Evolutionary conservation across 2,113 vertebrate species (phyloP), one percentile per base, ranked within the genome.

Genomic region (Fulica atra): DNA sequence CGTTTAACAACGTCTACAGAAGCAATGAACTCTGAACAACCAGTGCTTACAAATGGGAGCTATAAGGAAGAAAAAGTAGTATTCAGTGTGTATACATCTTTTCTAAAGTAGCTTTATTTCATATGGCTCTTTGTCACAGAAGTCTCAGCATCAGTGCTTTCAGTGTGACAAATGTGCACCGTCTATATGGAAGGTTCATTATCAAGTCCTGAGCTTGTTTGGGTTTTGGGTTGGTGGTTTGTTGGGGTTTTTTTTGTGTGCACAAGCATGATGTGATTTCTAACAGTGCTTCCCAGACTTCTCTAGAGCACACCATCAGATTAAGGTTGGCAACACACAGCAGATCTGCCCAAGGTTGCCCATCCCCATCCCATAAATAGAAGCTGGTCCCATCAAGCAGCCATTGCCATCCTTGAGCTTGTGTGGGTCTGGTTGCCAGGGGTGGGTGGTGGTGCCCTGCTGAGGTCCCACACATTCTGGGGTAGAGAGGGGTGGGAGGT

Each of bases 191-290:
- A 74, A 68, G 17, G 11, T 71, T 81, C 15, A 21, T 56, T 79
- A 24, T 26, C 8, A 79, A 17, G 13, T 35, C 53, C 11, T 28
- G 26, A 63, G 10, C 50, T 72, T 56, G 33, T 80, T n/a, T 61
- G 12, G 20, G 5, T 5, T 63, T 89, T 72, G 19, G 7, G 44
- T 57, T 60, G 10, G 11, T 28, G 2, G 0, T 0, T 2, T 46
- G 8, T 9, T 48, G 1, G 0, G 25, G 26, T 16, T 14, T 23
- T 59, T 42, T 31, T n/a, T n/a, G n/a, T 63, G 6, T 57, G 15
- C 28, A 46, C 36, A 77, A 44, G 59, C 1, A 1, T 7, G 17
- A 21, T 29, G 20, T 2, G 40, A 44, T 70, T 77, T 80, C 28
- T 63, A 89, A 16, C 68, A n/a, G 13, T 73, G n/a, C 16, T 84